These are phyloP conservation scores for Dastarcus helophoroides DNA, from an alignment of 2,888 invertebrate species.

Conservation along the genomic window DNA sequence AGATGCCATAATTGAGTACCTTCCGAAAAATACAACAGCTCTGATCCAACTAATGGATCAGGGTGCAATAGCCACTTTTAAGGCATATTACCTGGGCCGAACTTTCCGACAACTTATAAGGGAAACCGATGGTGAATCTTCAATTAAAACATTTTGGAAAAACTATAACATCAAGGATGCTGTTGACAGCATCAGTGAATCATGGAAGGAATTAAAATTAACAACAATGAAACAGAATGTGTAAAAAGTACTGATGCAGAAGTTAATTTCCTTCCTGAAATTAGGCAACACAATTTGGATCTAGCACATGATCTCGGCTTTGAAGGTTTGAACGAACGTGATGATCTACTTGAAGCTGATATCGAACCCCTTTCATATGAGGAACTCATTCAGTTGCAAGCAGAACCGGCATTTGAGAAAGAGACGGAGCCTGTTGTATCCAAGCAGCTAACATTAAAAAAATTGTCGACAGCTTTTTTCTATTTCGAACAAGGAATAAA, in stretches of 20 bases:
- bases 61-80: conserved; percentile 14
- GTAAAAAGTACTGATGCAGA: conserved; percentile 15
- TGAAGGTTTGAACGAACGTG: conserved; percentile 16
- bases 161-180: conserved; percentile 18
- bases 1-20: conserved; percentile 13
- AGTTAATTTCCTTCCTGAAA: conserved; percentile 17
- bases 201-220: conserved; percentile 19
- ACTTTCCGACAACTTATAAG: conserved; percentile 14
- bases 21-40: conserved; percentile 16
- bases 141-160: conserved; percentile 17
- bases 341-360: conserved; percentile 18
- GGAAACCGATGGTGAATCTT: conserved; percentile 12
- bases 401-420: conserved; percentile 16
- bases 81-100: conserved; percentile 14
- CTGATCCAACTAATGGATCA: conserved; percentile 18
- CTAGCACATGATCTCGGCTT: conserved; percentile 16
- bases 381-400: conserved; percentile 18
- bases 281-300: conserved; percentile 13
- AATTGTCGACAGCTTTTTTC: conserved; percentile 15
- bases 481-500: conserved; percentile 15
- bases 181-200: conserved; percentile 18
- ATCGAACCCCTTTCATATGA: conserved; percentile 13
- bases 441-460: conserved; percentile 15
- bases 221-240: conserved; percentile 19
- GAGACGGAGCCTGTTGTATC: conserved; percentile 13